Evolutionary conservation across 2,797 vertebrate species (phyloP), one percentile per base, ranked within the genome.

Genomic region (Gymnothorax reevesii): DNA sequence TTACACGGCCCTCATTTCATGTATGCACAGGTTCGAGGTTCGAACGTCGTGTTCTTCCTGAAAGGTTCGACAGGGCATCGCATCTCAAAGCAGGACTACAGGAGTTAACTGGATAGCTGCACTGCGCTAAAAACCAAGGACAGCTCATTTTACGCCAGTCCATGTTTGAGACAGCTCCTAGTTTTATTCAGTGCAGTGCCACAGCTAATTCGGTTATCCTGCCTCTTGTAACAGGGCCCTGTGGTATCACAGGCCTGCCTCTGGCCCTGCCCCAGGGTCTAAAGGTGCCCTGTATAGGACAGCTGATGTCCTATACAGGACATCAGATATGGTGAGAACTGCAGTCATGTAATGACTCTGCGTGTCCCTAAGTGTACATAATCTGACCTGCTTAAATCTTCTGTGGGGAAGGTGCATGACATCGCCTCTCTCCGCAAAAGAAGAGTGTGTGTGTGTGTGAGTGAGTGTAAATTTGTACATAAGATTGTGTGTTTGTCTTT

Each of bases 401-500:
- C 92, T 93, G 94, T 95, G 92, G 92, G 91, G 93, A 94, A 93
- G 94, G 94, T 94, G 94, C 95, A 96, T 96, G 95, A 94, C 95
- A 95, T 93, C 88, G 94, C 94, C 94, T 94, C 91, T 89, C 92
- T 94, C 93, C 94, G 93, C 94, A 94, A 94, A 42, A 93, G 93
- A 94, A 92, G 91, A 87, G 91, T 94, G 94, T 93, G 94, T 95
- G 94, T 93, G 93, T 94, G 92, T 92, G 93, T 93, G 92, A 93
- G 94, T 94, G 93, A 85, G 82, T 59, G 86, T 84, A 54, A 42
- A 90, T 91, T 93, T 93, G 90, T 94, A 92, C 92, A 90, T 89
- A 90, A 89, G 91, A 92, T 92, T 91, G 93, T 88, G 59, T 94
- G 93, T 94, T 95, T 95, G 94, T 54, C 75, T 52, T 79, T 54